Conservation (phyloP, 1,140 invertebrate species). For the Goniozus legneri region DNA sequence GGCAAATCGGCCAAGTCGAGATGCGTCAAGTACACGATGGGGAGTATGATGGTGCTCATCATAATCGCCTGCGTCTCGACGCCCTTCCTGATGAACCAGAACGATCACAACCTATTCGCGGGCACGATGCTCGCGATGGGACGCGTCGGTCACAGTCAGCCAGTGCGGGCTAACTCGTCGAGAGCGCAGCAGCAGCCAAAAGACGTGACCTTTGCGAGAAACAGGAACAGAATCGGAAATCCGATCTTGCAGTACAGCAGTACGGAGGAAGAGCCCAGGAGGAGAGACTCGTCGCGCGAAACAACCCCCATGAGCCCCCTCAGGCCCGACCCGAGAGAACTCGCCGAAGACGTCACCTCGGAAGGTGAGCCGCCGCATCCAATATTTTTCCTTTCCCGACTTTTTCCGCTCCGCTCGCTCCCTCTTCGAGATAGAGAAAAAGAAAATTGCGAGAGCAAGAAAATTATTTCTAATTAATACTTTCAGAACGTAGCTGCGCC, state of each 20-base stretch:
- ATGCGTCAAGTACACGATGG: constrained; percentile 26
- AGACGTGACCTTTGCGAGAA: constrained; percentile 5
- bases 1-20: constrained; percentile 14
- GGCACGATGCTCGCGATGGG: constrained; percentile 24
- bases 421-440: no score
- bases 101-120: constrained; percentile 29
- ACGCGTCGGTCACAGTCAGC: constrained; percentile 16
- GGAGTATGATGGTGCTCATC: constrained; percentile 23
- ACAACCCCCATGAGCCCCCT: no score
- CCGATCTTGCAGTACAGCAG: constrained; percentile 1
- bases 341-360: no score
- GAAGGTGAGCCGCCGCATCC: no score
- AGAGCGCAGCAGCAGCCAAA: constrained; percentile 18
- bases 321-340: no score
- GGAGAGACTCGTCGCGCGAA: neutral
- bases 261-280: neutral
- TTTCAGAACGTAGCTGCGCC: no score
- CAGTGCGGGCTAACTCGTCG: constrained; percentile 9
- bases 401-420: no score
- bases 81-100: constrained; percentile 30
- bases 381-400: no score
- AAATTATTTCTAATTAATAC: no score
- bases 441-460: no score
- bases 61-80: constrained; percentile 25
- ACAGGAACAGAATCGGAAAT: constrained; percentile 15